phyloP scores from a whole-genome alignment of 2,888 invertebrate genomes.

The Drosophila nr. medialis region DNA sequence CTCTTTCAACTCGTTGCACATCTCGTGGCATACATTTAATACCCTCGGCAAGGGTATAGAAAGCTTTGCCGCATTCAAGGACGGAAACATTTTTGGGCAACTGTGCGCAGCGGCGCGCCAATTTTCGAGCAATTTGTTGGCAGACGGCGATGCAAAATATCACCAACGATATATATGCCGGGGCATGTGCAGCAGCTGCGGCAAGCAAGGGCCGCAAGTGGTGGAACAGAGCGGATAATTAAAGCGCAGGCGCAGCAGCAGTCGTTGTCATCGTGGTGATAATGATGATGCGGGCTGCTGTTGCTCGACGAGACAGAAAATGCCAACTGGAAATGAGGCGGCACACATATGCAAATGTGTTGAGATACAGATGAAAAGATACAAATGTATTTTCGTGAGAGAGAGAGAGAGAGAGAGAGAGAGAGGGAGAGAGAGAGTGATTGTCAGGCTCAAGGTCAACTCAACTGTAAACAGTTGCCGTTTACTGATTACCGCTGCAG shows the following conservation, averaged over 20 bases:
- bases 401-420: background rate
- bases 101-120: conserved; percentile 41
- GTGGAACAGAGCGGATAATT: conserved; percentile 47
- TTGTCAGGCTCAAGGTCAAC: conserved; percentile 47
- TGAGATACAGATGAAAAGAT: conserved; percentile 10
- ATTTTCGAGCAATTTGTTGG: conserved; percentile 29
- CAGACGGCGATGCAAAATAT: conserved; percentile 5
- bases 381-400: conserved; percentile 5
- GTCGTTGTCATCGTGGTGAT: conserved; percentile 14
- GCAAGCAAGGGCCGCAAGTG: conserved; percentile 26
- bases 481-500: conserved; percentile 15
- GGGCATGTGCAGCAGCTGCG: conserved; percentile 57
- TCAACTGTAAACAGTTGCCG: conserved; percentile 17
- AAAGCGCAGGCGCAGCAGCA: conserved; percentile 30
- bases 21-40: conserved; percentile 8
- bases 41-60: conserved; percentile 6
- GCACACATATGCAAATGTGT: conserved; percentile 56
- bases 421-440: background rate
- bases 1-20: background rate
- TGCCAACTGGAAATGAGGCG: conserved; percentile 79
- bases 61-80: conserved; percentile 34
- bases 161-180: conserved; percentile 20
- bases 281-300: conserved; percentile 55
- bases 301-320: conserved; percentile 52
- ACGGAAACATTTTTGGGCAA: conserved; percentile 30